These are phyloP conservation scores for Amphilophus citrinellus DNA, from an alignment of 2,113 vertebrate genomes.

Conservation along the genomic window DNA sequence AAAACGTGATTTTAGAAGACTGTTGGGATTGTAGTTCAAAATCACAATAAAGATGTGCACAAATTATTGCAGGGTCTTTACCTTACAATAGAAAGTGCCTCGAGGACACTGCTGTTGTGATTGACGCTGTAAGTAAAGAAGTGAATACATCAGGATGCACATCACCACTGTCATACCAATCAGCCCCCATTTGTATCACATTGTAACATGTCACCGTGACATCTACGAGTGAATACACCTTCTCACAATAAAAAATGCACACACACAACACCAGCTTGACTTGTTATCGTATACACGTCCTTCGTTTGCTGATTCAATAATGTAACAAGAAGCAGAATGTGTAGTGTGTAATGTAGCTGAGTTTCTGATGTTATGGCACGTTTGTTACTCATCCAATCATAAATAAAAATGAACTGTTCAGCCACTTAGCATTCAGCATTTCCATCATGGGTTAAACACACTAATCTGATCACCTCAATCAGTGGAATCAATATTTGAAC, in stretches of 20 bases:
- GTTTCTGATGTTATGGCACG: constrained; percentile 55
- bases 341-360: not conserved
- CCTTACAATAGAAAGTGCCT: no score
- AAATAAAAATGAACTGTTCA: not conserved
- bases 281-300: not conserved
- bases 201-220: constrained; percentile 45
- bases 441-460: constrained; percentile 20
- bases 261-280: not conserved
- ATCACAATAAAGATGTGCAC: not conserved
- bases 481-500: not conserved
- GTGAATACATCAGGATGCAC: not conserved
- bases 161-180: not conserved
- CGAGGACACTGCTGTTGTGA: no score
- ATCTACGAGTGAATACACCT: constrained; percentile 58
- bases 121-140: not conserved
- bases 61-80: not conserved
- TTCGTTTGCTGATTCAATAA: not conserved
- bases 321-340: not conserved
- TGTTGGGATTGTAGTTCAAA: constrained; percentile 38
- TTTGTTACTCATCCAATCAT: constrained; percentile 5
- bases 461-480: not conserved
- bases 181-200: constrained; percentile 6
- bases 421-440: not conserved
- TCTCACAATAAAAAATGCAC: not conserved
- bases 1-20: constrained; percentile 16